phyloP scores from a whole-genome alignment of 1,140 invertebrate species.

The Drosophila carrolli region DNA sequence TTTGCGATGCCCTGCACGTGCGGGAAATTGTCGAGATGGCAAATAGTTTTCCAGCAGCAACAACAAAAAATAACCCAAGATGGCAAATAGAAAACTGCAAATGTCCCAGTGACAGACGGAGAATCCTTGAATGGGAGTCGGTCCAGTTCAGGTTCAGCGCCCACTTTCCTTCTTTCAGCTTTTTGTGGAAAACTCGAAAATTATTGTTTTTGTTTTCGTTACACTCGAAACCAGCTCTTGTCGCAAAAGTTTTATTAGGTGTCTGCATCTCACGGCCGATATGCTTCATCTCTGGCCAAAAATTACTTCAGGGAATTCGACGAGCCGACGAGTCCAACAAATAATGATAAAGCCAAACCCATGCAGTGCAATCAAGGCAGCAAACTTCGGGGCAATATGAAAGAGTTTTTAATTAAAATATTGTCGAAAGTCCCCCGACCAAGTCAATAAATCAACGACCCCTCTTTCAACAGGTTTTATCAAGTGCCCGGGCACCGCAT shows the following conservation, averaged over 20 bases:
- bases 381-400: constrained; percentile 33
- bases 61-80: constrained; percentile 49
- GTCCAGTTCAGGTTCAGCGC: constrained; percentile 18
- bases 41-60: constrained; percentile 75
- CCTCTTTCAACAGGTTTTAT: constrained; percentile 75
- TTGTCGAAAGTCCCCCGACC: constrained; percentile 42
- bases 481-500: constrained; percentile 41
- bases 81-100: constrained; percentile 78
- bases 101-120: constrained; percentile 71
- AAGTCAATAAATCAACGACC: constrained; percentile 71
- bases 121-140: constrained; percentile 10
- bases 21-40: constrained; percentile 81
- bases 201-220: constrained; percentile 83
- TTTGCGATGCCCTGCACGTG: constrained; percentile 76
- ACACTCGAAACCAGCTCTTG: constrained; percentile 71
- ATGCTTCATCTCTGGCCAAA: constrained; percentile 61
- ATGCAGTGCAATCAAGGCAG: constrained; percentile 8
- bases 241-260: constrained; percentile 83
- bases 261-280: constrained; percentile 77
- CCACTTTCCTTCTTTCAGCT: not conserved
- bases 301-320: constrained; percentile 70
- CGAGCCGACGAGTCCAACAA: constrained; percentile 24
- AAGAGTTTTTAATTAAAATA: constrained; percentile 80
- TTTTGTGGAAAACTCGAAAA: constrained; percentile 58
- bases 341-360: constrained; percentile 16